phyloP scores from a whole-genome alignment of 2,797 vertebrate species.

The Enteromius thamalakanensis region DNA sequence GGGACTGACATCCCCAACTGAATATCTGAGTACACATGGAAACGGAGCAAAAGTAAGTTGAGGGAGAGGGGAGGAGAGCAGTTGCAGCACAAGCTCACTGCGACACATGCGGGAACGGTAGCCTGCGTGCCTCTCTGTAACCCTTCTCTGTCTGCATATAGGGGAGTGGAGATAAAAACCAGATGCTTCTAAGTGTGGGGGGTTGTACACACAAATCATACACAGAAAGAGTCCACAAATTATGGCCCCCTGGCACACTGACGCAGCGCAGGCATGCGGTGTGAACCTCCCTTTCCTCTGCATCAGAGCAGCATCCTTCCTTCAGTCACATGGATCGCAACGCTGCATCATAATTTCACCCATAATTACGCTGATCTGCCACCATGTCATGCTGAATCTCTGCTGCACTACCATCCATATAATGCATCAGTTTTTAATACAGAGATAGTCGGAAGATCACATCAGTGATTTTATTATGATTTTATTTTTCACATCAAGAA shows the following conservation, averaged over 20 bases:
- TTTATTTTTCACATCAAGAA: background rate
- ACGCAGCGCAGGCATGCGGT: constrained; percentile 53
- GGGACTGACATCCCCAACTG: constrained; percentile 11
- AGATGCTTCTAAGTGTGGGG: constrained; percentile 64
- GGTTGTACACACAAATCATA: constrained; percentile 58
- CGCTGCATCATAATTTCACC: constrained; percentile 40
- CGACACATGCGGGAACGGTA: constrained; percentile 49
- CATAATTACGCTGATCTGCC: constrained; percentile 29
- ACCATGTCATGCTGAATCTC: constrained; percentile 25
- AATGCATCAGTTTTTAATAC: background rate
- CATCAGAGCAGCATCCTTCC: constrained; percentile 36
- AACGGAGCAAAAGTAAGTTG: constrained; percentile 29
- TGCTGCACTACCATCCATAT: constrained; percentile 11
- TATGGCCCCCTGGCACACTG: constrained; percentile 44
- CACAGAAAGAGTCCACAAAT: constrained; percentile 61
- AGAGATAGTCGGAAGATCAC: background rate
- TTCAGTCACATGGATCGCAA: constrained; percentile 41
- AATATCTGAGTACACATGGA: constrained; percentile 51
- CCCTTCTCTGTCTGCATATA: constrained; percentile 59
- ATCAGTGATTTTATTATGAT: background rate
- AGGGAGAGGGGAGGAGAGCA: constrained; percentile 37
- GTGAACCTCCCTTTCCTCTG: constrained; percentile 54
- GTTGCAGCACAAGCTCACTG: constrained; percentile 50
- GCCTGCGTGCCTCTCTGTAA: constrained; percentile 48
- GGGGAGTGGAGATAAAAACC: constrained; percentile 67